Base-by-base conservation (phyloP, 2,797 vertebrate species). In the Aselliscus stoliczkanus region DNA sequence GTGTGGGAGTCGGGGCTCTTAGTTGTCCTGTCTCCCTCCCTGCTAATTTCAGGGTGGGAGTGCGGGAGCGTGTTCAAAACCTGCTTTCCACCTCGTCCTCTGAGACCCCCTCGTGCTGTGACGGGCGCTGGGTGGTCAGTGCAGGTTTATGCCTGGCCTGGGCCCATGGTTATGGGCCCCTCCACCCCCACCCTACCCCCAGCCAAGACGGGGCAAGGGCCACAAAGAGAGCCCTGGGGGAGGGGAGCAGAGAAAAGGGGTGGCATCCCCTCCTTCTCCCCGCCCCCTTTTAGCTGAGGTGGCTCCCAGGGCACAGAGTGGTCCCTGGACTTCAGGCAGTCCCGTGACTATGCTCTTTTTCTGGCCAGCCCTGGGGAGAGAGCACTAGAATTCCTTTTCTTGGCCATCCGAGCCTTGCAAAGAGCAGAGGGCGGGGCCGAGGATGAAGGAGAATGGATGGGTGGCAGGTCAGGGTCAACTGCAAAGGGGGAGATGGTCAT, bases 401-500 rank as follows among this genome's bases (percentile, higher is more conserved):
- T 76, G 52, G 77, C 85, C 65, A 7, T 87, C 62, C 67, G 27
- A 73, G 73, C 82, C 82, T 95, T 91, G 76, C 37, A 79, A 94
- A 94, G 88, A 91, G 95, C 86, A 87, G 93, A 91, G 90, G 83
- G 94, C 73, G 73, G 86, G 60, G 84, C 54, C 0, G 39, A 79
- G 86, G 89, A 34, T 27, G 95, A 90, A 54, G 89, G 96, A 92
- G 88, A 93, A 97, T 97, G 89, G 93, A 96, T 96, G 88, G 94
- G 77, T 52, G 47, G 75, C n/a, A 56, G 96, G 92, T 97, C 95
- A 70, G 94, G 96, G 97, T 97, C 97, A 97, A 64, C 60, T 15
- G 94, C 82, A 42, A 42, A 85, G 47, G 83, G 77, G 90, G 90
- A 65, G 67, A 44, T 0, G 75, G 88, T 44, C 94, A 60, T 79